phyloP scores from a whole-genome alignment of 53 echinoderm and acorn worm species.

The Apostichopus leukothele region DNA sequence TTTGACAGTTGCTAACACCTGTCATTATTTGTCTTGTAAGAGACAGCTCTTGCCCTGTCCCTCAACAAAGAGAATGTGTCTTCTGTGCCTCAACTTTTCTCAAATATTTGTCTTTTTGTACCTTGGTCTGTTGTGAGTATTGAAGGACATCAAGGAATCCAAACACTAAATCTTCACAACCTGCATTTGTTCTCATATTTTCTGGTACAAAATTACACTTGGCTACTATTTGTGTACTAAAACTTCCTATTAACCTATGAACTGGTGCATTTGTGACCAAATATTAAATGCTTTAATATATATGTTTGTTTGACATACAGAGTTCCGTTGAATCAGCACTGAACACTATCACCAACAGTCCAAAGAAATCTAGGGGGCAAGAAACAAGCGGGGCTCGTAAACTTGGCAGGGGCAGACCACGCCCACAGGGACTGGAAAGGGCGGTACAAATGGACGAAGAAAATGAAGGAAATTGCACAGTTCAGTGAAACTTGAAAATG shows the following conservation, averaged over 20 bases:
- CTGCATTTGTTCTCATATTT: too few species aligned
- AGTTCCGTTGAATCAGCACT: slow-evolving; percentile 14
- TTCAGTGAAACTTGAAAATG: not conserved
- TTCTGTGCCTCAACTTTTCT: too few species aligned
- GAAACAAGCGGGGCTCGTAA: not conserved
- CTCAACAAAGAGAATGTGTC: too few species aligned
- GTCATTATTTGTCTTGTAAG: not conserved
- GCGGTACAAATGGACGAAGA: not conserved
- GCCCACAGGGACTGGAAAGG: not conserved
- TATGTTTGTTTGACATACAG: not conserved
- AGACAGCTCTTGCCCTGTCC: not conserved
- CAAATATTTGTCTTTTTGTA: too few species aligned
- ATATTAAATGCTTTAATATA: not conserved
- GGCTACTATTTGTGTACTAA: too few species aligned
- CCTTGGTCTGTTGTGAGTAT: too few species aligned
- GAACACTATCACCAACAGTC: slow-evolving; percentile 38
- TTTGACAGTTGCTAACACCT: too few species aligned
- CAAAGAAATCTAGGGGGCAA: slow-evolving; percentile 2
- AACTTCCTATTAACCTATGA: too few species aligned
- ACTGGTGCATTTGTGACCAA: too few species aligned
- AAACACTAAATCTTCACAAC: too few species aligned
- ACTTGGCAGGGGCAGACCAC: not conserved
- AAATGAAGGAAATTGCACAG: slow-evolving; percentile 19
- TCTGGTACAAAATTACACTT: too few species aligned
- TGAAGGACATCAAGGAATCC: too few species aligned